A percentile compares a stretch with the other conserved stretches of the same genome.
Conservation (phyloP, 35 echinoderm and acorn worm genomes). For the Eucidaris tribuloides region DNA sequence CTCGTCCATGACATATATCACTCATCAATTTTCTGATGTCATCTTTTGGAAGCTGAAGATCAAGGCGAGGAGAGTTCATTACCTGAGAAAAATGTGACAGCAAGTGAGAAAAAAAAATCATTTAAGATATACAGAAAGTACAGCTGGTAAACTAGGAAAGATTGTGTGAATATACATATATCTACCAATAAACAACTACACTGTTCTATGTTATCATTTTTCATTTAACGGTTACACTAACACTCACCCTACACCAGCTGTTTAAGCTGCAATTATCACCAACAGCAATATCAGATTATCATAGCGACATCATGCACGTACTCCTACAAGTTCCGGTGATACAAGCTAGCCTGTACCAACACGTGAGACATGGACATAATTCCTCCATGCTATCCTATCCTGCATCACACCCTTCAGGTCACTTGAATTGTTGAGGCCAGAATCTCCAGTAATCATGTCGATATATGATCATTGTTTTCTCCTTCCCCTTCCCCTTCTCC, state of each 20-base stretch:
- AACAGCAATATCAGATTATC: too few relatives aligned
- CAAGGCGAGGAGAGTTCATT: slow-evolving; percentile 62
- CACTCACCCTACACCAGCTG: neutral
- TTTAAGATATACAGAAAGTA: neutral
- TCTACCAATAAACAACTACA: neutral
- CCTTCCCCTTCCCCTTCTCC: too few relatives aligned
- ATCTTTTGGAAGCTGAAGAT: slow-evolving; percentile 55
- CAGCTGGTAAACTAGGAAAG: neutral
- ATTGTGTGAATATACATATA: neutral
- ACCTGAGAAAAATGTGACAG: slow-evolving; percentile 41
- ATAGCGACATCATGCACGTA: too few relatives aligned
- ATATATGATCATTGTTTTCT: too few relatives aligned
- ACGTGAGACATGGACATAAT: too few relatives aligned
- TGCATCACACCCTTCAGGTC: too few relatives aligned
- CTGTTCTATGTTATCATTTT: neutral
- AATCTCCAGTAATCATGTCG: too few relatives aligned
- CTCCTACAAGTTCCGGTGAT: too few relatives aligned
- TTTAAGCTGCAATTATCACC: neutral
- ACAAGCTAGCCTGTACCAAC: too few relatives aligned
- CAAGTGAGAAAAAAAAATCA: neutral
- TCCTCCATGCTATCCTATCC: too few relatives aligned
- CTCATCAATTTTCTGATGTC: slow-evolving; percentile 62
- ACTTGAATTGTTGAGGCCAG: too few relatives aligned
- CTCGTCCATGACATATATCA: slow-evolving; percentile 40
- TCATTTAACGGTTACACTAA: too few relatives aligned